Conservation (phyloP, 1,140 invertebrate species). For the Drosophila orena region DNA sequence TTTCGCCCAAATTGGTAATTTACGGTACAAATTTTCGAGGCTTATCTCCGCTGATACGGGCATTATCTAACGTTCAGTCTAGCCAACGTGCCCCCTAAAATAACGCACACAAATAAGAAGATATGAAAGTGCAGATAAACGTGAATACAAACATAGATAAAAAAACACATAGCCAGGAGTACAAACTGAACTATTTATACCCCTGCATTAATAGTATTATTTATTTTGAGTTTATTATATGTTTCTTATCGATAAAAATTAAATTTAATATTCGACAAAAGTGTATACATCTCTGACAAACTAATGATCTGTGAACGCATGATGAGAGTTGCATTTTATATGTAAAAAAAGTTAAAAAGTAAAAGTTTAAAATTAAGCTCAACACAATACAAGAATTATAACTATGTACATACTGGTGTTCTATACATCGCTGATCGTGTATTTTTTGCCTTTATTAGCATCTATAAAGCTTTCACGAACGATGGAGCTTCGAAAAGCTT, state of each 20-base stretch:
- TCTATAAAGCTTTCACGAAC: not conserved
- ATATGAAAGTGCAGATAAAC: slow-evolving; percentile 20
- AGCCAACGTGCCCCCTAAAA: slow-evolving; percentile 45
- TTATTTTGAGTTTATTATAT: too few species aligned
- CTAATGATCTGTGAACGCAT: too few species aligned
- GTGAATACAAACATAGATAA: slow-evolving; percentile 17
- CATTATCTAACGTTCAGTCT: slow-evolving; percentile 32
- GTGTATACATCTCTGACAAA: too few species aligned
- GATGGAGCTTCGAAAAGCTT: not conserved
- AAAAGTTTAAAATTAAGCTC: too few species aligned
- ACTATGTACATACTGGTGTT: not conserved
- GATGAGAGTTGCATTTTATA: too few species aligned
- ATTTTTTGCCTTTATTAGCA: not conserved
- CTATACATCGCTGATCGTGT: not conserved
- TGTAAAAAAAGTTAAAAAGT: too few species aligned
- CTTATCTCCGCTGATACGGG: slow-evolving; percentile 28
- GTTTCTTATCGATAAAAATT: too few species aligned
- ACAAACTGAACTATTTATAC: not conserved
- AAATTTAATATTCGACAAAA: too few species aligned
- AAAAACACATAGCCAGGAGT: not conserved
- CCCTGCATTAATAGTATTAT: not conserved
- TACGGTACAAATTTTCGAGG: slow-evolving; percentile 8
- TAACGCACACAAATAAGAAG: not conserved
- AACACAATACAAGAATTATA: not conserved
- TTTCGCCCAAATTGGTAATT: slow-evolving; percentile 18